phyloP scores from a whole-genome alignment of 2,888 invertebrate species.

The Ashinkailepas kermadecensis region DNA sequence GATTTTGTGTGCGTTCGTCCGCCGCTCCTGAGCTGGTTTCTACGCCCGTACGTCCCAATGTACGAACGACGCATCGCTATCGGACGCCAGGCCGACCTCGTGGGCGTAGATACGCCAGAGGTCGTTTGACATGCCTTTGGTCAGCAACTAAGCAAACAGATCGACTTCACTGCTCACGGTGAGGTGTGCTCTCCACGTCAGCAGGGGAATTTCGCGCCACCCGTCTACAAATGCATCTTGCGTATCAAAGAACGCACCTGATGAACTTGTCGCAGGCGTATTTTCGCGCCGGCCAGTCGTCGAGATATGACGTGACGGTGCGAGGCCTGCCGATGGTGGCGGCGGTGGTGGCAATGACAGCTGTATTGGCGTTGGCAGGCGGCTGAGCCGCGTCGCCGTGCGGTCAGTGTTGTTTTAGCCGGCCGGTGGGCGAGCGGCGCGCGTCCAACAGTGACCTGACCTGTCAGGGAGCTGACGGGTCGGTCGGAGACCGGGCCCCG shows the following conservation, averaged over 20 bases:
- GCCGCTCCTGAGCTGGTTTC: too few relatives aligned
- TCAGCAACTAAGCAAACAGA: too few relatives aligned
- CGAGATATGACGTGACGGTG: too few relatives aligned
- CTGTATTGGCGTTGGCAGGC: slow-evolving; percentile 7
- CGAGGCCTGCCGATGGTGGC: background rate
- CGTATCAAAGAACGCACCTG: background rate
- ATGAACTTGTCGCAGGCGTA: background rate
- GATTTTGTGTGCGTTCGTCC: too few relatives aligned
- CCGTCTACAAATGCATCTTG: background rate
- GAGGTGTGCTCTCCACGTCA: too few relatives aligned
- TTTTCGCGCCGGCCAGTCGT: background rate
- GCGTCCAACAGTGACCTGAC: background rate
- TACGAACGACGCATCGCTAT: too few relatives aligned
- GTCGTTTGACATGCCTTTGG: too few relatives aligned
- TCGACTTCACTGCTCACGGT: too few relatives aligned
- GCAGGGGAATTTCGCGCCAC: too few relatives aligned
- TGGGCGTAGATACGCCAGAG: too few relatives aligned
- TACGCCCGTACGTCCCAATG: too few relatives aligned
- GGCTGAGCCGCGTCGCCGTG: background rate
- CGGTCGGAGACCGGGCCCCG: background rate
- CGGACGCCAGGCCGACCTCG: too few relatives aligned
- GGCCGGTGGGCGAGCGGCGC: background rate
- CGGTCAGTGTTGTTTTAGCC: background rate
- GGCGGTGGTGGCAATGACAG: background rate
- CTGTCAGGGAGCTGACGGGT: background rate